These are phyloP conservation scores for Anadara kagoshimensis DNA, from an alignment of 1,140 invertebrate genomes.

Conservation along the genomic window DNA sequence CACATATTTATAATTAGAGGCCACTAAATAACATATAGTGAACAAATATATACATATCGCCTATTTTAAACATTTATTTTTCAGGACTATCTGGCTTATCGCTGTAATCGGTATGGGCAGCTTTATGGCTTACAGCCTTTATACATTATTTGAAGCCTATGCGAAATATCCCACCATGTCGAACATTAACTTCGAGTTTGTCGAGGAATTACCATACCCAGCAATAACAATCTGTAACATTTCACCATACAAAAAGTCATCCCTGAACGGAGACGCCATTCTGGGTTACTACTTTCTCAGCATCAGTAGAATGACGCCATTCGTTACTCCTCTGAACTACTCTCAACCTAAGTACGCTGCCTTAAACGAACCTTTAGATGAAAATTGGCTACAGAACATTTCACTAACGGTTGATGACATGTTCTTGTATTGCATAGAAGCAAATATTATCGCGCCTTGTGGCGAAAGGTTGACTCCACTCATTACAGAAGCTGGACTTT, in stretches of 20 bases:
- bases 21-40: too few relatives aligned
- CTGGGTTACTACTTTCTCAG: neutral
- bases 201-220: conserved; percentile 16
- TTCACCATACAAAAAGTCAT: conserved; percentile 22
- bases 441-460: conserved; percentile 3
- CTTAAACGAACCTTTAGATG: neutral
- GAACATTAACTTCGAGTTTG: conserved; percentile 19
- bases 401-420: conserved; percentile 10
- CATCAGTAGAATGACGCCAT: conserved; percentile 7
- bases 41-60: too few relatives aligned
- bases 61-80: neutral
- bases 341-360: conserved; percentile 13
- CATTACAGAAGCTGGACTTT: conserved; percentile 31
- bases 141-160: conserved; percentile 7
- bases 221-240: conserved; percentile 21
- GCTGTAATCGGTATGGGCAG: conserved; percentile 14
- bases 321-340: conserved; percentile 17
- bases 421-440: conserved; percentile 1
- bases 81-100: conserved; percentile 20
- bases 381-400: conserved; percentile 11
- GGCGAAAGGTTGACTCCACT: neutral
- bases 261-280: neutral
- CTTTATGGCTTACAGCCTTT: conserved; percentile 13
- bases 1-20: too few relatives aligned
- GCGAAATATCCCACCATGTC: conserved; percentile 13